A percentile compares a stretch with the other conserved stretches of the same genome.
Evolutionary conservation across 2,888 invertebrate genomes (phyloP).

Genomic region (Kryphioiulus occultus): DNA sequence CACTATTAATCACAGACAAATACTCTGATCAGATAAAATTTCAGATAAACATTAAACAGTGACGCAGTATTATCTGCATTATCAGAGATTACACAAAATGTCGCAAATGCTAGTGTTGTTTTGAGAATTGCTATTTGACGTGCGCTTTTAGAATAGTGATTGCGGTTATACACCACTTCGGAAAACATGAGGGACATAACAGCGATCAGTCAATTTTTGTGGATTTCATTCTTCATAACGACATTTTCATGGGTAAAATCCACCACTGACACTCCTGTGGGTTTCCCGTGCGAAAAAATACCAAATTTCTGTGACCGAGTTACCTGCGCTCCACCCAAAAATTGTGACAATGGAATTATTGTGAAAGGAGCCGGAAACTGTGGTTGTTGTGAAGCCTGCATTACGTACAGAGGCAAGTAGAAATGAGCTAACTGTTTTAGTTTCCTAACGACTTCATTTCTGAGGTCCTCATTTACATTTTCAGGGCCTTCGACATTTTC

Average conservation of each 20-base stretch:
- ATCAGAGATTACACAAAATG: background rate
- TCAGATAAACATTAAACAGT: background rate
- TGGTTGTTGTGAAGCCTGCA: conserved; percentile 49
- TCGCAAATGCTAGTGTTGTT: background rate
- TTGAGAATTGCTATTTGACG: background rate
- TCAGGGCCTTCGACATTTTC: no score
- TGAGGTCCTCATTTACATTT: no score
- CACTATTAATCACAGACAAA: no score
- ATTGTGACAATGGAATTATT: conserved; percentile 44
- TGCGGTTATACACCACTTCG: background rate
- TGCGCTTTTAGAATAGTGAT: background rate
- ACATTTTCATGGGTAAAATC: background rate
- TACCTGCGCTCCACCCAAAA: conserved; percentile 37
- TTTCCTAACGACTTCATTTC: no score
- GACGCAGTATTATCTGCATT: background rate
- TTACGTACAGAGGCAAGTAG: conserved; percentile 42
- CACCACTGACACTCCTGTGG: background rate
- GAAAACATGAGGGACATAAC: background rate
- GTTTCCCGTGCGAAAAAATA: conserved; percentile 45
- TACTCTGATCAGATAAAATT: background rate
- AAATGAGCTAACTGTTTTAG: background rate
- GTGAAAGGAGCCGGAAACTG: conserved; percentile 47
- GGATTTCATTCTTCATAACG: background rate
- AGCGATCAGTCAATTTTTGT: background rate
- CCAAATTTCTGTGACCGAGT: conserved; percentile 50